Evolutionary conservation across 2,113 vertebrate species (phyloP), one percentile per base, ranked within the genome.

Genomic region (Ancistrus triradiatus): DNA sequence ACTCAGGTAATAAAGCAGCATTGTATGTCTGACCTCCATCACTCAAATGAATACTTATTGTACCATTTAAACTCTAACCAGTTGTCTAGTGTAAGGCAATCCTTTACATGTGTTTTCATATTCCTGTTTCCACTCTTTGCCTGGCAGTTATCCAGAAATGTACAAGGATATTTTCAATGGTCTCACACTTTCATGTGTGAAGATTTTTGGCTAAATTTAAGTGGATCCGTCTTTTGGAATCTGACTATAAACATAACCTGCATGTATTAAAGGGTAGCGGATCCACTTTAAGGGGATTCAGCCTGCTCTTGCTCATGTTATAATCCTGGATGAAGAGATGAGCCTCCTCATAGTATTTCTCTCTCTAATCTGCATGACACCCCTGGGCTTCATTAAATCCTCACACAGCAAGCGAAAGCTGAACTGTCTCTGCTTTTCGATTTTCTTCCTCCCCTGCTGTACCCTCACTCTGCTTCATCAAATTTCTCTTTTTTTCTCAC

Each of bases 1-100:
- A 92, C 78, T 88, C 90, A 86, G 95, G 96, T 98, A 90, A 88
- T 69, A n/a, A 48, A 22, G 4, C n/a, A 10, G 3, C n/a, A n/a
- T n/a, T 1, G 6, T 19, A 24, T 28, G 7, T 44, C 48, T 38
- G n/a, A 62, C 11, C 1, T 25, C 44, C 66, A 75, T 43, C 15
- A 55, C 14, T 13, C 14, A 19, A 51, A 79, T 80, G 84, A 80
- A 84, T 77, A 65, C 74, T 77, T 69, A 35, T 42, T 58, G 4
- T 51, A n/a, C 1, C 73, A 11, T 37, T 37, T 37, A 11, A 9
- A 11, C 5, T 70, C 74, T 74, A 27, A 67, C 55, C 33, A 42
- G 63, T 56, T 48, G 3, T 7, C 68, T 53, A 69, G 56, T 61
- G n/a, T n/a, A n/a, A n/a, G n/a, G n/a, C 25, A 50, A 31, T 11